Evolutionary conservation across 2,113 vertebrate species (phyloP).

Genomic region (Ellobius talpinus): DNA sequence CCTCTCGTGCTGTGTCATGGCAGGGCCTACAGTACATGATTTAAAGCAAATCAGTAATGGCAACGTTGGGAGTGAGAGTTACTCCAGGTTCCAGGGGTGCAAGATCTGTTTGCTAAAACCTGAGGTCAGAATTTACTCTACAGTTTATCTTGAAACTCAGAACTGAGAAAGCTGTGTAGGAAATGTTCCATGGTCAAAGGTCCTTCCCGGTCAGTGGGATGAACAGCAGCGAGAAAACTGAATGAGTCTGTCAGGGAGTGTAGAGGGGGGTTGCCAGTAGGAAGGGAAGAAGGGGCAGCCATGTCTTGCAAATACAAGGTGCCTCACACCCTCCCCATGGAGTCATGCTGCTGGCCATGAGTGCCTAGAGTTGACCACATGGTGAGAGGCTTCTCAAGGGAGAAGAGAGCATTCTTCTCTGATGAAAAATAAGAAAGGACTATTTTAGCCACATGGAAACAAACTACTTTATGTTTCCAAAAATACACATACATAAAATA

Average conservation of each 20-base stretch:
- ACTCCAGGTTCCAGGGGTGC: background rate
- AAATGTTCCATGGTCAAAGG: background rate
- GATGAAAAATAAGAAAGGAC: background rate
- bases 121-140: background rate
- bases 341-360: background rate
- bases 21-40: background rate
- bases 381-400: background rate
- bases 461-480: background rate
- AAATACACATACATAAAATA: background rate
- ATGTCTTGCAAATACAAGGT: no score
- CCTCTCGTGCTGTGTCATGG: background rate
- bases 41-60: background rate
- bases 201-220: background rate
- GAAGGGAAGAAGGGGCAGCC: background rate
- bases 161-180: background rate
- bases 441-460: background rate
- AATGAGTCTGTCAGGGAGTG: background rate
- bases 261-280: background rate
- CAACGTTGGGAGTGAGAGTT: background rate
- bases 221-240: background rate
- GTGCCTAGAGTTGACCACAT: background rate
- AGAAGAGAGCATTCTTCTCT: background rate
- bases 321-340: background rate
- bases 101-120: background rate
- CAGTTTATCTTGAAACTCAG: background rate